Conservation (phyloP, 1,140 invertebrate genomes). For the Pteromalus puparum region DNA sequence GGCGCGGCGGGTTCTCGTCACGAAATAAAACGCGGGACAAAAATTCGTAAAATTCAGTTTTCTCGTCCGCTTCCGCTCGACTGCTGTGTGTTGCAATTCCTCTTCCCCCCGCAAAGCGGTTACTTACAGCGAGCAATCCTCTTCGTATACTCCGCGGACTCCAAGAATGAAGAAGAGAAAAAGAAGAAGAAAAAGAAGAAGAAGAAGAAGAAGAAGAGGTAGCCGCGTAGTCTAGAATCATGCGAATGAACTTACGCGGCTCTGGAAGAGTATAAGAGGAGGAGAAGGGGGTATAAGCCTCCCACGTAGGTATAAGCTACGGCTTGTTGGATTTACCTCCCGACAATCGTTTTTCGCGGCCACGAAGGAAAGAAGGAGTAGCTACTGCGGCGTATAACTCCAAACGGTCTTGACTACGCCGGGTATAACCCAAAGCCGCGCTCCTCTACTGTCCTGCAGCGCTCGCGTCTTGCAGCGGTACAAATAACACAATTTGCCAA, state of each 20-base stretch:
- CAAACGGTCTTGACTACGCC: constrained; percentile 35
- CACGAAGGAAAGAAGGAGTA: background rate
- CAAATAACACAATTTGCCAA: constrained; percentile 72
- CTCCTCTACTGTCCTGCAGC: background rate
- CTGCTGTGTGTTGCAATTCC: background rate
- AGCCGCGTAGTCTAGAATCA: background rate
- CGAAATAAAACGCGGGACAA: background rate
- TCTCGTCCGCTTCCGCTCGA: background rate
- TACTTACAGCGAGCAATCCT: background rate
- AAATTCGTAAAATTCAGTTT: background rate
- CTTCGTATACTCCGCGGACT: background rate
- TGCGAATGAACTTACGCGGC: constrained; percentile 27
- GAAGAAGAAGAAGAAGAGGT: background rate
- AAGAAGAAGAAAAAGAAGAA: background rate
- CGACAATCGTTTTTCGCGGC: constrained; percentile 39
- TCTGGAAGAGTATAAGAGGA: background rate
- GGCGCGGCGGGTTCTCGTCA: no score
- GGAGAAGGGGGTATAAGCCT: constrained; percentile 3
- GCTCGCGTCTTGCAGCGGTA: constrained; percentile 54
- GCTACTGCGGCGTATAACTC: constrained; percentile 33
- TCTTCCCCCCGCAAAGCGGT: background rate
- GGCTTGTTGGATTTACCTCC: constrained; percentile 6
- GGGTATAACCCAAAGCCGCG: background rate
- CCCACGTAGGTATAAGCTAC: constrained; percentile 9
- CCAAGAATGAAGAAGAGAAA: background rate